These are phyloP conservation scores for Dichetophora obliterata DNA, from an alignment of 2,888 invertebrate genomes.

Conservation along the genomic window DNA sequence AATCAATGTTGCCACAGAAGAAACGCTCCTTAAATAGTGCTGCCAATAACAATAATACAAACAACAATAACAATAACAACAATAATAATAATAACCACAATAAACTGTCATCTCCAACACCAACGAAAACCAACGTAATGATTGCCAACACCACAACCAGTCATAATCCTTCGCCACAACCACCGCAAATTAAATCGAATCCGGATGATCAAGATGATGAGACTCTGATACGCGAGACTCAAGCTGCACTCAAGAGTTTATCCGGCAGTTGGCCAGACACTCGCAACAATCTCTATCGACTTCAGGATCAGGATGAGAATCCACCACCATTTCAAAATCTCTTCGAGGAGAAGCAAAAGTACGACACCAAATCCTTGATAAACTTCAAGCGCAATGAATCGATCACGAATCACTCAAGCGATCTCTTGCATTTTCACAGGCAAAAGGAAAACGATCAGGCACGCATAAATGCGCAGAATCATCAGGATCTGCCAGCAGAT, in stretches of 20 bases:
- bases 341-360: conserved; percentile 83
- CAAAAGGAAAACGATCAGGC: conserved; percentile 70
- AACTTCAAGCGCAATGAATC: conserved; percentile 29
- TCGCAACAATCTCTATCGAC: conserved; percentile 75
- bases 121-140: conserved; percentile 40
- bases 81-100: neutral
- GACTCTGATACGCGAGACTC: conserved; percentile 87
- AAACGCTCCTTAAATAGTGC: conserved; percentile 59
- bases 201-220: conserved; percentile 79
- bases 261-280: conserved; percentile 88
- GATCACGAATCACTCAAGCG: conserved; percentile 40
- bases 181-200: conserved; percentile 45
- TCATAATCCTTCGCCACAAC: conserved; percentile 29
- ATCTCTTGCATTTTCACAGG: conserved; percentile 72
- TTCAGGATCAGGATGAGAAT: conserved; percentile 81
- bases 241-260: conserved; percentile 87
- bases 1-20: conserved; percentile 64
- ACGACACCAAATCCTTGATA: conserved; percentile 53
- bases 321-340: conserved; percentile 86
- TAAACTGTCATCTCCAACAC: conserved; percentile 27
- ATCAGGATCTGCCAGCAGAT: conserved; percentile 41
- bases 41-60: conserved; percentile 39
- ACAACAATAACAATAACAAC: conserved; percentile 31
- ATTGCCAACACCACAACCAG: conserved; percentile 4
- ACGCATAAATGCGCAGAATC: conserved; percentile 63